phyloP scores from a whole-genome alignment of 2,113 vertebrate genomes.

The Orthonyx spaldingii region DNA sequence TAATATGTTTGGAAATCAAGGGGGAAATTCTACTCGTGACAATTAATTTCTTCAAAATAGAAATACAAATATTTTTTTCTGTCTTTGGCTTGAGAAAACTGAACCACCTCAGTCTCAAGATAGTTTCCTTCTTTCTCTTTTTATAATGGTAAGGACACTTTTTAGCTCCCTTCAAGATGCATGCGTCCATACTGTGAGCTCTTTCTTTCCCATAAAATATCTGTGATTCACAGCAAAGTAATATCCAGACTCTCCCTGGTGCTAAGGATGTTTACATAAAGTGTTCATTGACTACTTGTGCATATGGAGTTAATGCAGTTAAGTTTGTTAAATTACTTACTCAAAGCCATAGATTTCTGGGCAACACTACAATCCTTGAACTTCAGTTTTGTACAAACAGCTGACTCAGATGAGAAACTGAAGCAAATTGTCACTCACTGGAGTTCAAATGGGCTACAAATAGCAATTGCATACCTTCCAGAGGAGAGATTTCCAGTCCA shows the following conservation, averaged over 20 bases:
- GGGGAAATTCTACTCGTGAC: neutral
- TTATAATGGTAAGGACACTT: neutral
- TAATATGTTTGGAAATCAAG: neutral
- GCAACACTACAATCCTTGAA: neutral
- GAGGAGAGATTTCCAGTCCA: conserved; percentile 35
- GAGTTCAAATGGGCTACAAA: neutral
- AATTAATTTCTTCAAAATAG: neutral
- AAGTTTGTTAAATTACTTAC: neutral
- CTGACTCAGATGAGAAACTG: neutral
- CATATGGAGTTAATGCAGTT: neutral
- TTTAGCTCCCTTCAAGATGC: neutral
- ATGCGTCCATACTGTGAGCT: neutral
- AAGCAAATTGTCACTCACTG: neutral
- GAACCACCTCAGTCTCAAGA: neutral
- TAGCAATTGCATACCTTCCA: neutral
- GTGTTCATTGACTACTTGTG: neutral
- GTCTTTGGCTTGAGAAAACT: neutral
- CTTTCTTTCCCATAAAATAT: neutral
- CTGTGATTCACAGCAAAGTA: neutral
- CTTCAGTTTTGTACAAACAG: neutral
- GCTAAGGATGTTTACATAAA: neutral
- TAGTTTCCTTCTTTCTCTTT: neutral
- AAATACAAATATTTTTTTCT: neutral
- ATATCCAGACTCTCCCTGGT: neutral
- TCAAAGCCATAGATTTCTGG: neutral